phyloP scores from a whole-genome alignment of 2,797 vertebrate species.

The Dryobates pubescens region DNA sequence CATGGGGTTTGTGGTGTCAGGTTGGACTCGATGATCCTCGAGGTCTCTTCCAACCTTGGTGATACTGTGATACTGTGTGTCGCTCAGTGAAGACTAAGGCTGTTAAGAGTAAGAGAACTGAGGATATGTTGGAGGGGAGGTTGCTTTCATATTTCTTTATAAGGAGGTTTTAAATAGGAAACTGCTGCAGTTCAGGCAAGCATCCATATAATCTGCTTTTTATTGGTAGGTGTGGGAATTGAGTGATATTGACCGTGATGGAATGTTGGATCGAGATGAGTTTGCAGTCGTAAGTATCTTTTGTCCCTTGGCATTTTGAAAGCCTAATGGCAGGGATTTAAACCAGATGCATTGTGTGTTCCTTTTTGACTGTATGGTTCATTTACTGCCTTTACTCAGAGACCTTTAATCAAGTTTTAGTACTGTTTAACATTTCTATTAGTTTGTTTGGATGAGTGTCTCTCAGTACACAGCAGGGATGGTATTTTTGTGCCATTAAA shows the following conservation, averaged over 20 bases:
- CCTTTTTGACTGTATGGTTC: background rate
- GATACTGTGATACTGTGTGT: no score
- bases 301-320: background rate
- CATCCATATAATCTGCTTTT: background rate
- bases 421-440: background rate
- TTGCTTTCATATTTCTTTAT: background rate
- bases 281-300: constrained; percentile 91
- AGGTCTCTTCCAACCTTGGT: no score
- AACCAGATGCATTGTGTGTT: background rate
- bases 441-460: background rate
- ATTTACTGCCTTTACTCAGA: background rate
- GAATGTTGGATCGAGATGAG: constrained; percentile 96
- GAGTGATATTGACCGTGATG: constrained; percentile 96
- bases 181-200: background rate
- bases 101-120: background rate
- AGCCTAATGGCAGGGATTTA: background rate
- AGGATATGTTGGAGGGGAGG: background rate
- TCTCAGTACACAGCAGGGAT: background rate
- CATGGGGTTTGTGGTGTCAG: no score
- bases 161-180: background rate
- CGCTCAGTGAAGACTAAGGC: background rate
- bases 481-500: background rate
- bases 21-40: no score
- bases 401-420: background rate
- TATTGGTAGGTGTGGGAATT: constrained; percentile 93